phyloP scores from a whole-genome alignment of 2,797 vertebrate genomes.

The Phoebastria nigripes region DNA sequence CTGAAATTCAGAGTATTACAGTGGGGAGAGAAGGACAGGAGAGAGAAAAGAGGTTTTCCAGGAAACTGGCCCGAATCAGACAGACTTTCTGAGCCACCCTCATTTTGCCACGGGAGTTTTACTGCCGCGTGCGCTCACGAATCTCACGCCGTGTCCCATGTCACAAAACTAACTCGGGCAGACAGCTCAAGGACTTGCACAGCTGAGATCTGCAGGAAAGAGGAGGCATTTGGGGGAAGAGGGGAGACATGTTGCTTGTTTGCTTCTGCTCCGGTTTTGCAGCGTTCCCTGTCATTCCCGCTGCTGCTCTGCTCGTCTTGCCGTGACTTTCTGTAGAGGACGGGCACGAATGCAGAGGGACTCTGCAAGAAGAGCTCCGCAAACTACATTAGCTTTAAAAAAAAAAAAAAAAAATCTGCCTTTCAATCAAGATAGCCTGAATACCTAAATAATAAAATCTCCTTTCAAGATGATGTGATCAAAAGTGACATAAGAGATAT shows the following conservation, averaged over 20 bases:
- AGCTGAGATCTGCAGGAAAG: background rate
- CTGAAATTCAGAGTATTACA: background rate
- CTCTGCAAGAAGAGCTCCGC: background rate
- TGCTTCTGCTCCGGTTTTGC: background rate
- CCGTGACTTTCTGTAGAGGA: background rate
- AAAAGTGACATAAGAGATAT: conserved; percentile 41
- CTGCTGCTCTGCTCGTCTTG: rapidly evolving
- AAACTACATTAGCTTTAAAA: background rate
- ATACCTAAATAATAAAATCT: conserved; percentile 23
- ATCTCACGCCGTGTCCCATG: rapidly evolving
- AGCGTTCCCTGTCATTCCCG: background rate
- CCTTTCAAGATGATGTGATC: conserved; percentile 37
- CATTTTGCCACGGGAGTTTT: background rate
- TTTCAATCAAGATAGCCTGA: background rate
- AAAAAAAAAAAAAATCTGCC: background rate
- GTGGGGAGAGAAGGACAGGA: rapidly evolving
- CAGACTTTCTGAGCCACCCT: background rate
- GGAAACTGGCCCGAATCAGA: rapidly evolving
- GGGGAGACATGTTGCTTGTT: rapidly evolving
- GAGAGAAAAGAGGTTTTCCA: background rate
- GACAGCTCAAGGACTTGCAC: background rate
- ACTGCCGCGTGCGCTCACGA: rapidly evolving
- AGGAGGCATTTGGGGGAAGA: background rate
- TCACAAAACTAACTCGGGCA: background rate
- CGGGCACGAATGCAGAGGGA: background rate